phyloP scores from a whole-genome alignment of 2,113 vertebrate species.

The Saccopteryx bilineata region DNA sequence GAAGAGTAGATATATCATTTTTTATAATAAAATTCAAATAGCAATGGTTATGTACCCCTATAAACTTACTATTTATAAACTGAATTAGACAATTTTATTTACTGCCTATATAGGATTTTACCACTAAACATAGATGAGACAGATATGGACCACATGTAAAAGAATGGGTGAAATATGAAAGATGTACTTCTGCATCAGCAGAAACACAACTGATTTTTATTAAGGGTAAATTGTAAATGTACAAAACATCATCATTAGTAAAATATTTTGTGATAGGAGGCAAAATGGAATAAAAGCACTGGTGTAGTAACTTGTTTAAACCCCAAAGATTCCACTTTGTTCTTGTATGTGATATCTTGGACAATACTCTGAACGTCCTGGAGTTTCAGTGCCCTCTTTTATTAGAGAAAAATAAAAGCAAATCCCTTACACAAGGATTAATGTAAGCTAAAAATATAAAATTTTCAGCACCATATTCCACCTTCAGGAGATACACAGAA shows the following conservation, averaged over 20 bases:
- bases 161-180: neutral
- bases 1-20: neutral
- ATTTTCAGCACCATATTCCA: neutral
- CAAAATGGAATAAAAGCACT: neutral
- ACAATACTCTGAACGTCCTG: neutral
- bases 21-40: neutral
- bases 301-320: neutral
- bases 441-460: neutral
- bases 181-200: neutral
- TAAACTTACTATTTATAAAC: neutral
- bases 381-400: neutral
- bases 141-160: neutral
- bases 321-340: neutral
- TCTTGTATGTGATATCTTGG: neutral
- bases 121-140: neutral
- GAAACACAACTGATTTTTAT: neutral
- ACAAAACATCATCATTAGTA: neutral
- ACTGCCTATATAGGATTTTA: neutral
- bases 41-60: neutral
- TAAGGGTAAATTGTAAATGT: neutral
- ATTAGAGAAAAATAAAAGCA: neutral
- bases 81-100: neutral
- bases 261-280: neutral
- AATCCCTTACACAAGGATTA: neutral
- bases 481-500: neutral